Percentiles rank a stretch among this genome's conserved stretches.
Conservation (phyloP, 2,113 vertebrate genomes). For the Petroica traversi region DNA sequence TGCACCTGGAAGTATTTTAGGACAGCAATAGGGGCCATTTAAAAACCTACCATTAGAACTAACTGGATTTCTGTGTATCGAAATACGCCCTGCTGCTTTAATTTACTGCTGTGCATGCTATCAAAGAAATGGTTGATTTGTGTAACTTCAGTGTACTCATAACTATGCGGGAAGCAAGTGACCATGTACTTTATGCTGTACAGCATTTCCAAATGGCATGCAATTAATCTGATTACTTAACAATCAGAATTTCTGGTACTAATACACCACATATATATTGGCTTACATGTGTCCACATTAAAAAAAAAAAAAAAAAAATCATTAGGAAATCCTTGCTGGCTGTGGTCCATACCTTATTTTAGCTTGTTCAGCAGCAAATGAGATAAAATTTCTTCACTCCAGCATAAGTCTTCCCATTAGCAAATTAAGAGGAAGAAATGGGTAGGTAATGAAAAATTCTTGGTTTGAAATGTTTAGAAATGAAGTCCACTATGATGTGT, state of each 20-base stretch:
- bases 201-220: not conserved
- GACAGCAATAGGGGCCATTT: not conserved
- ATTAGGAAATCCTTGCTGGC: not conserved
- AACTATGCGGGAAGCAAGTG: not conserved
- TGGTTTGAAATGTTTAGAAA: constrained; percentile 15
- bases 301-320: not conserved
- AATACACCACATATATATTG: too few relatives aligned
- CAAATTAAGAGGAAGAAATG: constrained; percentile 15
- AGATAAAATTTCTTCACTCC: not conserved
- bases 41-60: not conserved
- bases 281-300: not conserved
- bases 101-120: not conserved
- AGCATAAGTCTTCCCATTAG: not conserved
- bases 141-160: not conserved
- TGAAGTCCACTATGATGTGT: constrained; percentile 14
- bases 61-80: not conserved
- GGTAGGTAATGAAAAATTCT: constrained; percentile 33
- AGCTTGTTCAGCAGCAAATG: not conserved
- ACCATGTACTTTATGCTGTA: not conserved
- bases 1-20: not conserved
- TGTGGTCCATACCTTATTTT: not conserved
- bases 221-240: not conserved
- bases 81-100: not conserved
- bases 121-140: not conserved
- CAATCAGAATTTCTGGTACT: not conserved